A percentile compares a stretch with the other conserved stretches of the same genome.
Conservation (phyloP, 1,140 invertebrate genomes). For the Galleria mellonella region DNA sequence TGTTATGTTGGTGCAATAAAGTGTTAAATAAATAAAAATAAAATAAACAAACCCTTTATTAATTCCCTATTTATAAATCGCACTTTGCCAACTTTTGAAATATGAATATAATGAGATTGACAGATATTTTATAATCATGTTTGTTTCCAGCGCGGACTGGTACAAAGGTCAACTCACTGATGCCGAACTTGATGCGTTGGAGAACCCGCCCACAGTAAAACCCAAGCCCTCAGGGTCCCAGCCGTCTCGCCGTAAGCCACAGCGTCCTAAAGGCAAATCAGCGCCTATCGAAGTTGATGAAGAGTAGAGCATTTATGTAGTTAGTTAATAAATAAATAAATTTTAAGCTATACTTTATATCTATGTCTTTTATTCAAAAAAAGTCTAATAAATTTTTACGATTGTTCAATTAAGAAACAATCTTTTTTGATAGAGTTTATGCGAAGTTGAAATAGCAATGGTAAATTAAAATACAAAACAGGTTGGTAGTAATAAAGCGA, state of each 20-base stretch:
- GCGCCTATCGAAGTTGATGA: conserved; percentile 29
- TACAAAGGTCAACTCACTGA: conserved; percentile 90
- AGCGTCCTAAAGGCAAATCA: conserved; percentile 52
- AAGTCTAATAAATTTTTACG: too few relatives aligned
- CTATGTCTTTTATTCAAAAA: background rate
- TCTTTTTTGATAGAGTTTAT: too few relatives aligned
- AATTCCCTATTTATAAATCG: too few relatives aligned
- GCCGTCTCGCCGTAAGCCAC: conserved; percentile 75
- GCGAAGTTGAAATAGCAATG: too few relatives aligned
- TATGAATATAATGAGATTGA: too few relatives aligned
- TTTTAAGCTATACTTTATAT: conserved; percentile 11
- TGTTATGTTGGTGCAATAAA: too few relatives aligned
- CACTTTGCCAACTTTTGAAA: too few relatives aligned
- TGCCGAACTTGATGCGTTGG: conserved; percentile 83
- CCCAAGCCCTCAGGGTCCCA: conserved; percentile 76
- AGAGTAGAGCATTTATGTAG: conserved; percentile 36
- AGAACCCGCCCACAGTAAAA: conserved; percentile 80
- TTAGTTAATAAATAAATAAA: conserved; percentile 44
- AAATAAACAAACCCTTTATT: too few relatives aligned
- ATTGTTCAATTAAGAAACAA: too few relatives aligned
- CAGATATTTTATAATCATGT: background rate
- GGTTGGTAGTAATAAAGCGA: too few relatives aligned
- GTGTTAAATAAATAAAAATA: too few relatives aligned
- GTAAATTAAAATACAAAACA: too few relatives aligned
- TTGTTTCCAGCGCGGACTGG: conserved; percentile 83